Evolutionary conservation across 2,797 vertebrate genomes (phyloP).

Genomic region (Bufotes viridis): DNA sequence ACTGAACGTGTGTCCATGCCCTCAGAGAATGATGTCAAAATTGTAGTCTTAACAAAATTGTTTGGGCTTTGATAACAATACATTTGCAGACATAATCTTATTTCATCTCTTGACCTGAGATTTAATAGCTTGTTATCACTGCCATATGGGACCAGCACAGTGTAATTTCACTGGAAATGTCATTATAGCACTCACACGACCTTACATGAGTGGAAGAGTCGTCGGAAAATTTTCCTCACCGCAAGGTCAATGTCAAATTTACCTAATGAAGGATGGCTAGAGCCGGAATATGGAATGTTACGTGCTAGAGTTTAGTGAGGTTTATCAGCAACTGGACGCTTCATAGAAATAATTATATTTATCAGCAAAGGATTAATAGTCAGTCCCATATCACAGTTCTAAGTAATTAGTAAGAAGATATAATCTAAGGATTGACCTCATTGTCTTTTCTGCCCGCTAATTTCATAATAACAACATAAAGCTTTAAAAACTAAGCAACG

Average conservation of each 20-base stretch:
- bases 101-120: neutral
- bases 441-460: neutral
- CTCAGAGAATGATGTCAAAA: neutral
- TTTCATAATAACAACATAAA: neutral
- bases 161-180: neutral
- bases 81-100: neutral
- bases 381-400: neutral
- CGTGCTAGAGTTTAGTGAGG: neutral
- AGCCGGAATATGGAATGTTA: neutral
- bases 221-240: neutral
- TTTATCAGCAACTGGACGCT: neutral
- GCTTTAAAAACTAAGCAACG: neutral
- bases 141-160: neutral
- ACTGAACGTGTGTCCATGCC: no score
- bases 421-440: slow-evolving; percentile 1
- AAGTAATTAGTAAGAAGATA: neutral
- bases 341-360: slow-evolving; percentile 1
- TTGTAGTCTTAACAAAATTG: neutral
- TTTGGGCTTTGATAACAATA: neutral
- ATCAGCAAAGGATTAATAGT: neutral
- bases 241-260: neutral
- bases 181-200: neutral
- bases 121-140: neutral
- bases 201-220: neutral
- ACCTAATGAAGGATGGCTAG: neutral